A percentile compares a stretch with the other conserved stretches of the same genome.
Evolutionary conservation across 2,888 invertebrate species (phyloP).

Genomic region (Pachydiplax longipennis): DNA sequence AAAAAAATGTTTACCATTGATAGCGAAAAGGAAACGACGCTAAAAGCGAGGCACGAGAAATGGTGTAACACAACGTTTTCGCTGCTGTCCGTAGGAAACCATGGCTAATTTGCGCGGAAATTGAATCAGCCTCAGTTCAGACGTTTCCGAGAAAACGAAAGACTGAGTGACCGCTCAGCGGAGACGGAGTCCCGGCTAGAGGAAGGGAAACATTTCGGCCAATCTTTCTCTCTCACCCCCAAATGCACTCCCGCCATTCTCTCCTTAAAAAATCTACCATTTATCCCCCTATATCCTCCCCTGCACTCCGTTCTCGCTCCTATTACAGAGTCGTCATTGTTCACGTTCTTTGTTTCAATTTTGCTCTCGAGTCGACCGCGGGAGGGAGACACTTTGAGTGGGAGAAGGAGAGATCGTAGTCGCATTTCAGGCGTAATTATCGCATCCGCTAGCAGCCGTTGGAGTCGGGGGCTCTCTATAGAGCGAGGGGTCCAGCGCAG

Average conservation of each 20-base stretch:
- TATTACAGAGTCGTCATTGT: conserved; percentile 42
- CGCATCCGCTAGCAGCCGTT: conserved; percentile 9
- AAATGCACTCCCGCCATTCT: not conserved
- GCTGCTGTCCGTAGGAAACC: not conserved
- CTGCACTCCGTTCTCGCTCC: conserved; percentile 3
- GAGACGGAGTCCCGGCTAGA: too few species aligned
- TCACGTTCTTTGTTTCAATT: conserved; percentile 36
- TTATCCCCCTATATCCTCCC: not conserved
- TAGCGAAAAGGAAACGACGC: not conserved
- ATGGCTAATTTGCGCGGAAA: not conserved
- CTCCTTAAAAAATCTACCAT: not conserved
- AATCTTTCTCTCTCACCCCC: not conserved
- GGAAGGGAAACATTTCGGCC: too few species aligned
- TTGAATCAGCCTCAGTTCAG: not conserved
- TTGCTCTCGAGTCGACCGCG: not conserved
- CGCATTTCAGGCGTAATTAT: conserved; percentile 39
- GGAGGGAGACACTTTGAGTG: not conserved
- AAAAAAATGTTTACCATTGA: not conserved
- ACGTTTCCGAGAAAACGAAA: not conserved
- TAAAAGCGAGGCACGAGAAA: too few species aligned
- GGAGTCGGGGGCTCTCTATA: not conserved
- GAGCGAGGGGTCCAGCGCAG: not conserved
- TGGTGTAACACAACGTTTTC: not conserved
- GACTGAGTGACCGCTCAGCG: too few species aligned
- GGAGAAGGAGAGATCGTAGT: not conserved